A percentile compares a stretch with the other conserved stretches of the same genome.
phyloP scores from a whole-genome alignment of 2,888 invertebrate species.

The Heliconius erato region DNA sequence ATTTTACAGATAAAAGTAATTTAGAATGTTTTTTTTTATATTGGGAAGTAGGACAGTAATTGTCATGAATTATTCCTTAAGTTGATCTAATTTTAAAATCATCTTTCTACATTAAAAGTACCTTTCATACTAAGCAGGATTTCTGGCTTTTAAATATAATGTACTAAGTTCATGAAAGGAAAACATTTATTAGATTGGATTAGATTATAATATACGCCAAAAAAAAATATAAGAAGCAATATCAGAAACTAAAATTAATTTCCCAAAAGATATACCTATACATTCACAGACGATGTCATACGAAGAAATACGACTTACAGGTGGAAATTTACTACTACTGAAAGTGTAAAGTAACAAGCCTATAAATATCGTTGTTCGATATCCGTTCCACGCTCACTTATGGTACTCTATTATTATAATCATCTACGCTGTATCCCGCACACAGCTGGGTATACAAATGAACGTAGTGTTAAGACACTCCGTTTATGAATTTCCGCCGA shows the following conservation, averaged over 20 bases:
- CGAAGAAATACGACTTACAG: constrained; percentile 9
- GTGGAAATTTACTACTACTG: constrained; percentile 11
- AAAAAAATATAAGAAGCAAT: too few species aligned
- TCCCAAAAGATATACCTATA: neutral
- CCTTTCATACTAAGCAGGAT: too few species aligned
- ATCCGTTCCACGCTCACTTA: constrained; percentile 1
- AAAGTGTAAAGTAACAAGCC: constrained; percentile 20
- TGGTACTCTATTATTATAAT: constrained; percentile 12
- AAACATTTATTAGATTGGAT: too few species aligned
- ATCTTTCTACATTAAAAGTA: too few species aligned
- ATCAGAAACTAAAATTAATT: too few species aligned
- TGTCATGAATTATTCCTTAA: neutral
- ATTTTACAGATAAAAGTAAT: neutral
- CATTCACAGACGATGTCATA: constrained; percentile 1
- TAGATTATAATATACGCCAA: too few species aligned
- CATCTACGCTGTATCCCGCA: neutral
- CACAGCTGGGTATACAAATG: too few species aligned
- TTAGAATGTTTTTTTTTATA: neutral
- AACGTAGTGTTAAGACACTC: too few species aligned
- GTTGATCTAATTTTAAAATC: too few species aligned
- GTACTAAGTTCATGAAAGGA: too few species aligned
- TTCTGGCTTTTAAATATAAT: too few species aligned
- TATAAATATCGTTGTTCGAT: constrained; percentile 24
- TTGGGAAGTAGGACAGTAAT: neutral
- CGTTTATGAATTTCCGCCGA: too few species aligned